Percentiles rank a stretch among this genome's conserved stretches.
Conservation (phyloP, 2,888 invertebrate species). For the Hydrotaea cyrtoneurina region DNA sequence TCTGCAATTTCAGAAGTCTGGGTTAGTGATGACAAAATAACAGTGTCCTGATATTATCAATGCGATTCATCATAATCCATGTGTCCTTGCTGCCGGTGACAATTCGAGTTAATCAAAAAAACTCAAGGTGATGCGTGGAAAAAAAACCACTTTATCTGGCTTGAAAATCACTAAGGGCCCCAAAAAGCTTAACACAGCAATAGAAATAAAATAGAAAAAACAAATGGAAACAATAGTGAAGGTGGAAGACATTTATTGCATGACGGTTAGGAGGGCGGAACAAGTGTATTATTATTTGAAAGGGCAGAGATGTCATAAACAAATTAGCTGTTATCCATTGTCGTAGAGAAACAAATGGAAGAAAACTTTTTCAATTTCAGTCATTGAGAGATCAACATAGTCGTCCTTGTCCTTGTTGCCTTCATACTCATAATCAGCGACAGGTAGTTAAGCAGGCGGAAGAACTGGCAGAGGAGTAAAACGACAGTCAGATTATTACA, state of each 20-base stretch:
- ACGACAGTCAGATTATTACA: not conserved
- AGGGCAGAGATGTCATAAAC: conserved; percentile 31
- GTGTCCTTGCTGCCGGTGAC: too few relatives aligned
- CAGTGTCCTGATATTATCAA: not conserved
- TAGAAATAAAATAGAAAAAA: not conserved
- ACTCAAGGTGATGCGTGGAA: not conserved
- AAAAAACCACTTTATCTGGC: not conserved
- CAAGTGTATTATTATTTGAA: not conserved
- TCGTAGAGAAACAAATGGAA: not conserved
- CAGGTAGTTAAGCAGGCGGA: not conserved
- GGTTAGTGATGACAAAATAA: not conserved
- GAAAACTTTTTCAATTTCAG: conserved; percentile 2
- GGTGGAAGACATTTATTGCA: not conserved
- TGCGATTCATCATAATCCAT: not conserved
- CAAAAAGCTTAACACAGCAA: conserved; percentile 1
- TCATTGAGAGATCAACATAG: not conserved
- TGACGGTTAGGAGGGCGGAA: not conserved
- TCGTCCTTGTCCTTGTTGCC: too few relatives aligned
- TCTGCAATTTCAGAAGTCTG: not conserved
- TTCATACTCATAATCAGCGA: not conserved
- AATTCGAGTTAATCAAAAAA: not conserved
- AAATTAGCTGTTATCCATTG: conserved; percentile 18
- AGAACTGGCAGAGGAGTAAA: not conserved
- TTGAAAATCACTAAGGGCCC: not conserved
- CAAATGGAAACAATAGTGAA: not conserved